These are phyloP conservation scores for Dipus sagitta DNA, from an alignment of 2,797 vertebrate species.

Conservation along the genomic window DNA sequence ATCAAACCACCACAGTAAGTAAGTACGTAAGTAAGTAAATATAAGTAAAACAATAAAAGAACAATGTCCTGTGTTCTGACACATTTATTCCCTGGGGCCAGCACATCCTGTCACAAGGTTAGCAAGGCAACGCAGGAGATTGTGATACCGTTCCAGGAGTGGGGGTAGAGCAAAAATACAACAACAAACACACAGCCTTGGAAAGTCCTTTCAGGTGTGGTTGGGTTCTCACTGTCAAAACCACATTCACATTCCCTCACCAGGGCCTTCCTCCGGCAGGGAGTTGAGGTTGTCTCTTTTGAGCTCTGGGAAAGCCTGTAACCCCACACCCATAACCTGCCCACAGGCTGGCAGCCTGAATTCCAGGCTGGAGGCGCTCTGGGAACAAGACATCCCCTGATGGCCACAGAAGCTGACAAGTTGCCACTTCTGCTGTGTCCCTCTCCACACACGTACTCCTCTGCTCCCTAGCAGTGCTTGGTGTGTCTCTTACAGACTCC, in stretches of 20 bases:
- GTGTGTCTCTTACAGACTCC: neutral
- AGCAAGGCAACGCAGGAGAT: neutral
- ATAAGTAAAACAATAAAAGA: neutral
- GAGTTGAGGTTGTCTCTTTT: neutral
- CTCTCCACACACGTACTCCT: no score
- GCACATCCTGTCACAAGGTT: neutral
- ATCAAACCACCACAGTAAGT: no score
- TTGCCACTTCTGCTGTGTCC: neutral
- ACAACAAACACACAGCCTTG: neutral
- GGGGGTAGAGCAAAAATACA: fast-evolving
- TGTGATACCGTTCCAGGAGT: neutral
- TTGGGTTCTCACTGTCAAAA: neutral
- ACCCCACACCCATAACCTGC: neutral
- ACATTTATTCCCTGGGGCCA: neutral
- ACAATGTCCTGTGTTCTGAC: neutral
- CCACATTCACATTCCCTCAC: neutral
- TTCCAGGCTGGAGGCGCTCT: neutral
- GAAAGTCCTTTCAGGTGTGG: neutral
- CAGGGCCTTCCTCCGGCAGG: neutral
- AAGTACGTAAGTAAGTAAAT: neutral
- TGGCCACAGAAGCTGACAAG: neutral
- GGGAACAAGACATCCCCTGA: fast-evolving
- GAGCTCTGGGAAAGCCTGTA: neutral
- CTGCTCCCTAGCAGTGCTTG: fast-evolving
- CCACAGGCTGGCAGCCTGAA: neutral